phyloP scores from a whole-genome alignment of 1,140 invertebrate genomes.

The Scaptomyza pallida region DNA sequence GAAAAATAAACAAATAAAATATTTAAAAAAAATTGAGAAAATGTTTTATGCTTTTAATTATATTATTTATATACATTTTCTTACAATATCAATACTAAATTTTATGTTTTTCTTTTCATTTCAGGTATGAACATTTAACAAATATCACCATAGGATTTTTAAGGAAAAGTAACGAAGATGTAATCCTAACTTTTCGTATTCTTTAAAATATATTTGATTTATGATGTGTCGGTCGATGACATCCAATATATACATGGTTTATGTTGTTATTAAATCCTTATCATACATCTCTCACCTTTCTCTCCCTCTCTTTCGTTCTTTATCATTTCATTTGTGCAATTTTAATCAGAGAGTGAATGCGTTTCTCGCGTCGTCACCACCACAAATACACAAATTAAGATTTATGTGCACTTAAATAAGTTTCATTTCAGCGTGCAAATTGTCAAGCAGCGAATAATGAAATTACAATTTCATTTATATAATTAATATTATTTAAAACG shows the following conservation, averaged over 20 bases:
- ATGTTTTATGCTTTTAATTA: no score
- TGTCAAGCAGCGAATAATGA: constrained; percentile 52
- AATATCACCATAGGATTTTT: no score
- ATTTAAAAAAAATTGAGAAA: no score
- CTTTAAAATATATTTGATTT: constrained; percentile 4
- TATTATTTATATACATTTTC: neutral
- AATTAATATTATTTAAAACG: constrained; percentile 37
- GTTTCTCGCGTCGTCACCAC: constrained; percentile 9
- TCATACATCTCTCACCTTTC: neutral
- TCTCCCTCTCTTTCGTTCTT: neutral
- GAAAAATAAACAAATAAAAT: no score
- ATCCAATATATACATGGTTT: no score
- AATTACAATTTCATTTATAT: constrained; percentile 55
- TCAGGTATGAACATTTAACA: constrained; percentile 38
- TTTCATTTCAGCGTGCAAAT: constrained; percentile 53
- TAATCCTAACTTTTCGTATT: no score
- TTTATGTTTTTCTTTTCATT: neutral
- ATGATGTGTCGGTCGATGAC: neutral
- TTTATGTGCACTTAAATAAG: constrained; percentile 63
- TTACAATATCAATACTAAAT: neutral
- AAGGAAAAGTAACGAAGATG: no score
- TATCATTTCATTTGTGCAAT: constrained; percentile 14
- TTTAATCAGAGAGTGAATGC: constrained; percentile 13
- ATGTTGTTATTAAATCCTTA: neutral
- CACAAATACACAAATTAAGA: constrained; percentile 44